A percentile compares a stretch with the other conserved stretches of the same genome.
Evolutionary conservation across 1,140 invertebrate genomes (phyloP).

Genomic region (Sitophilus oryzae): DNA sequence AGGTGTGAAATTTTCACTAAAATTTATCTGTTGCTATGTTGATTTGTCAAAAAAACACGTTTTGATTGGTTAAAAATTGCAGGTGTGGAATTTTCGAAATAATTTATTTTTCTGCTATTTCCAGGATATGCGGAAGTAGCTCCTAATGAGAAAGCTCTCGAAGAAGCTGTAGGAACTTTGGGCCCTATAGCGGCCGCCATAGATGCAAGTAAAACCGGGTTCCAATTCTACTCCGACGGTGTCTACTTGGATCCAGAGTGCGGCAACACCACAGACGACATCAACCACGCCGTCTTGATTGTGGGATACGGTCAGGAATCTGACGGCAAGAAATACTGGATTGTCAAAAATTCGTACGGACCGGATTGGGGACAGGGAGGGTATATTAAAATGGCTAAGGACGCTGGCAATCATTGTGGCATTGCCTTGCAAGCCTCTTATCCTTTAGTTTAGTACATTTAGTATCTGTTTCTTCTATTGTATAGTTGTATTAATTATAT

Average conservation of each 20-base stretch:
- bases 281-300: slow-evolving; percentile 54
- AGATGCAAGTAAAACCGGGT: slow-evolving; percentile 67
- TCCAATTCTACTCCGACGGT: slow-evolving; percentile 75
- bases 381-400: slow-evolving; percentile 62
- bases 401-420: slow-evolving; percentile 63
- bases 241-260: slow-evolving; percentile 52
- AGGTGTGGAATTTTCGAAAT: too few species aligned
- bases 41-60: too few species aligned
- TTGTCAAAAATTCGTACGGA: slow-evolving; percentile 76
- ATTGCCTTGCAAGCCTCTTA: slow-evolving; percentile 57
- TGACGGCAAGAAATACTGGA: slow-evolving; percentile 64
- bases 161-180: slow-evolving; percentile 69
- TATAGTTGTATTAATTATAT: too few species aligned
- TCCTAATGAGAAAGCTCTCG: slow-evolving; percentile 64
- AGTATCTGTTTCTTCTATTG: too few species aligned
- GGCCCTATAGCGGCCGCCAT: slow-evolving; percentile 74
- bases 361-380: slow-evolving; percentile 64
- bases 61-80: too few species aligned
- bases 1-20: too few species aligned
- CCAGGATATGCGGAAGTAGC: too few species aligned
- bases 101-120: too few species aligned
- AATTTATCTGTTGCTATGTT: too few species aligned
- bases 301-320: slow-evolving; percentile 70
- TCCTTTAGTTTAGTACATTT: slow-evolving; percentile 48
- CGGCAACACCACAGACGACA: slow-evolving; percentile 36